Evolutionary conservation across 2,113 vertebrate genomes (phyloP).

Genomic region (Polypterus senegalus): DNA sequence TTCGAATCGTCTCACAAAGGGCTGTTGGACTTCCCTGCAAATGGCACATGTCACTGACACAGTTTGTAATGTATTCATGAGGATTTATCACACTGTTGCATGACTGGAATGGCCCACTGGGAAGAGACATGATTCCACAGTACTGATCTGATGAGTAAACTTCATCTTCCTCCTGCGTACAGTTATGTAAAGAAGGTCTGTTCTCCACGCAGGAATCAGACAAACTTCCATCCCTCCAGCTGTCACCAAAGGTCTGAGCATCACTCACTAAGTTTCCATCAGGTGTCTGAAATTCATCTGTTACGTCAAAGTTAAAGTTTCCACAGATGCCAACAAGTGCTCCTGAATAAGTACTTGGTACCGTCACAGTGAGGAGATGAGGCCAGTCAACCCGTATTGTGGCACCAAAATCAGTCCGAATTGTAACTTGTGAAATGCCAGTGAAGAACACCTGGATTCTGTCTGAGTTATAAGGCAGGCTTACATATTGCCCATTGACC

Average conservation of each 20-base stretch:
- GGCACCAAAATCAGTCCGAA: slow-evolving; percentile 37
- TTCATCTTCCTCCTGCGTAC: not conserved
- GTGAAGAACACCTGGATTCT: slow-evolving; percentile 26
- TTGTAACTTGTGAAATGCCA: slow-evolving; percentile 24
- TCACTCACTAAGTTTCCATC: slow-evolving; percentile 20
- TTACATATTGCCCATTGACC: slow-evolving; percentile 32
- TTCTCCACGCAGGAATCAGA: slow-evolving; percentile 20
- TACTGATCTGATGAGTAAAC: not conserved
- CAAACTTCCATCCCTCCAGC: slow-evolving; percentile 35
- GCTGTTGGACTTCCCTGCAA: slow-evolving; percentile 8
- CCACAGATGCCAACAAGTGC: slow-evolving; percentile 40
- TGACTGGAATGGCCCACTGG: slow-evolving; percentile 26
- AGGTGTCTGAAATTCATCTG: slow-evolving; percentile 35
- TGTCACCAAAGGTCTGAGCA: slow-evolving; percentile 36
- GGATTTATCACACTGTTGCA: slow-evolving; percentile 21
- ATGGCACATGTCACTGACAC: slow-evolving; percentile 13
- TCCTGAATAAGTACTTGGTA: slow-evolving; percentile 28
- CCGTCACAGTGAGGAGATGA: slow-evolving; percentile 29
- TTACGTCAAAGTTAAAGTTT: slow-evolving; percentile 22
- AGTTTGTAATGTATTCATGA: slow-evolving; percentile 9
- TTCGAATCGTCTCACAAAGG: slow-evolving; percentile 24
- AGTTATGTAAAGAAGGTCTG: fast-evolving
- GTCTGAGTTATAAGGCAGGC: slow-evolving; percentile 25
- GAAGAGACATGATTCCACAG: slow-evolving; percentile 26
- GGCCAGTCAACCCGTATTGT: slow-evolving; percentile 33